Percentiles rank a stretch among this genome's conserved stretches.
Conservation (phyloP, 1,140 invertebrate species). For the Centruroides vittatus region DNA sequence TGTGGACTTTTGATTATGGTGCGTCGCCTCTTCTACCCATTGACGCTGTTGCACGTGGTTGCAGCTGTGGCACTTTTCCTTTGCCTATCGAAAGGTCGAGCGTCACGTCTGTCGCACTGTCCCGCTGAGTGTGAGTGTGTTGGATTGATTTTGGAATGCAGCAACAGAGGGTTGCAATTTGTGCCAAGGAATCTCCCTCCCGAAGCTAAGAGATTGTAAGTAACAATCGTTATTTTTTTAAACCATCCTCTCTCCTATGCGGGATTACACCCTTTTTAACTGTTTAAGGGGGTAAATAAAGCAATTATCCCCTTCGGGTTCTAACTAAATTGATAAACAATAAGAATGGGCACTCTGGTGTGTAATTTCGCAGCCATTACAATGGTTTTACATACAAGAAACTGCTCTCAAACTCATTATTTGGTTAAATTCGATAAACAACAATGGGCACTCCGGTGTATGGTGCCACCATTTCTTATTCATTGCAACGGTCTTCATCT, state of each 20-base stretch:
- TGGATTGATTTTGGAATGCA: slow-evolving; percentile 59
- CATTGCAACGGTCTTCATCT: no score
- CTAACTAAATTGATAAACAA: no score
- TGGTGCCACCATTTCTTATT: no score
- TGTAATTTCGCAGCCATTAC: no score
- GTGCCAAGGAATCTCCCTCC: slow-evolving; percentile 56
- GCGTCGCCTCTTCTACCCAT: neutral
- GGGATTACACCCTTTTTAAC: no score
- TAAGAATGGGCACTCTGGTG: no score
- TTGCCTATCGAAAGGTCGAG: neutral
- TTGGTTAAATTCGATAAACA: no score
- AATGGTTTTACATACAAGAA: no score
- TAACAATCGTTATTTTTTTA: slow-evolving; percentile 36
- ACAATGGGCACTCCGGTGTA: no score
- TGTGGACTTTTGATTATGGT: neutral
- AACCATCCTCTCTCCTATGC: slow-evolving; percentile 19
- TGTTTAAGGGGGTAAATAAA: no score
- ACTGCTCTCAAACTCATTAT: no score
- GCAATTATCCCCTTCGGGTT: no score
- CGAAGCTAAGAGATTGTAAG: slow-evolving; percentile 69
- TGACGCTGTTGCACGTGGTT: neutral
- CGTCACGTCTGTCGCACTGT: slow-evolving; percentile 32
- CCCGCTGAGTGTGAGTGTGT: slow-evolving; percentile 63
- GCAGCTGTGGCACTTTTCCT: neutral
- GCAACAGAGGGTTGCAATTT: slow-evolving; percentile 54